phyloP scores from a whole-genome alignment of 2,888 invertebrate species.

The Amiota communis region DNA sequence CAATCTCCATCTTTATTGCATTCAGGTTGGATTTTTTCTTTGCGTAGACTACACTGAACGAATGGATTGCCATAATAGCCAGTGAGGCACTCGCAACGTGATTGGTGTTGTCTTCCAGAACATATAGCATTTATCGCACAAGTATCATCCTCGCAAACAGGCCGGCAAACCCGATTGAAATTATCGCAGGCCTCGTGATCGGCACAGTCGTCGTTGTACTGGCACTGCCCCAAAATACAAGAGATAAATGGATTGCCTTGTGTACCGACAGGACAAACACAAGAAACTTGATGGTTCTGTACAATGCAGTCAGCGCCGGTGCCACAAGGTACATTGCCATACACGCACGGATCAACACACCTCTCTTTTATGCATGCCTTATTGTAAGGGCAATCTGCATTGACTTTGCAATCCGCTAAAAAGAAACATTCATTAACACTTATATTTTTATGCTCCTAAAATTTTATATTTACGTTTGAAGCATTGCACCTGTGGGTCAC shows the following conservation, averaged over 20 bases:
- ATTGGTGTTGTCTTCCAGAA: conserved; percentile 82
- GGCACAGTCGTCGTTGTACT: conserved; percentile 91
- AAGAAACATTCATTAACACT: background rate
- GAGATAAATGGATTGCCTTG: conserved; percentile 88
- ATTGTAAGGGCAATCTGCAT: conserved; percentile 88
- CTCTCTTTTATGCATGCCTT: conserved; percentile 85
- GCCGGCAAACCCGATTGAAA: conserved; percentile 86
- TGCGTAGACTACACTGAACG: conserved; percentile 77
- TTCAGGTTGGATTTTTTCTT: conserved; percentile 74
- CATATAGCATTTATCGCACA: conserved; percentile 88
- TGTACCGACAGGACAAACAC: conserved; percentile 87
- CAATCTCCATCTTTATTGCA: conserved; percentile 87
- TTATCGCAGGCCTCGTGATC: conserved; percentile 89
- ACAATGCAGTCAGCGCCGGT: conserved; percentile 85
- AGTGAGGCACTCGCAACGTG: conserved; percentile 83
- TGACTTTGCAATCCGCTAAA: conserved; percentile 85
- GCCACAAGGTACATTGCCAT: conserved; percentile 81
- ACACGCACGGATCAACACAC: conserved; percentile 85
- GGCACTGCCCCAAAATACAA: conserved; percentile 88
- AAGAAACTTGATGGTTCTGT: conserved; percentile 84
- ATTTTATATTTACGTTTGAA: conserved; percentile 83
- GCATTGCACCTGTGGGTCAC: conserved; percentile 88
- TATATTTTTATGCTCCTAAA: background rate
- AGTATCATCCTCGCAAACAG: conserved; percentile 86
- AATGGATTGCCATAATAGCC: conserved; percentile 88